Evolutionary conservation across 2,797 vertebrate species (phyloP), one percentile per base, ranked within the genome.

Genomic region (Gadopsis bispinosus): DNA sequence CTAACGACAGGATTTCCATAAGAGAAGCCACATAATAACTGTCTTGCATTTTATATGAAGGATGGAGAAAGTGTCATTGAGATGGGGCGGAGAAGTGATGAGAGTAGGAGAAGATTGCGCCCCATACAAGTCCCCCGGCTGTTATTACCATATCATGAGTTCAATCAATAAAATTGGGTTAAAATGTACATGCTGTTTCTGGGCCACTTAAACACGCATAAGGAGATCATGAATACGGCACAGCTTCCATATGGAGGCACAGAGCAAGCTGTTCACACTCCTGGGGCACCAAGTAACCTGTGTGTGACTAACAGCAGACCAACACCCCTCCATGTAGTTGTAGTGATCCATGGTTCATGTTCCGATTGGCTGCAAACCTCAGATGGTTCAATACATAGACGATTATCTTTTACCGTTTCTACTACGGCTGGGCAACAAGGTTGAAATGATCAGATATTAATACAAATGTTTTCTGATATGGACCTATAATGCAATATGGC

Each of bases 81-180:
- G 69, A 86, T 33, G 64, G 74, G 72, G 64, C 14, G 26, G 54
- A 61, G 62, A 86, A 81, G 73, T 82, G 85, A 86, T 87, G 83
- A 87, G 50, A 81, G 75, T 59, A 58, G 79, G 67, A 50, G 67
- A 82, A 75, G 76, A 85, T 73, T 85, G 55, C 73, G 76, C 66
- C 64, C 61, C 74, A 35, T 37, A 71, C 65, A 77, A 70, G 63
- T 59, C 89, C 73, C 45, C 33, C 2, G 66, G 90, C 88, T 79
- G 79, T 91, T 84, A 92, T 93, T 88, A 92, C 81, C 87, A 79
- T 83, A 88, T 87, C 87, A 81, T 71, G 79, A 89, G 84, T 87
- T 82, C 80, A 87, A 93, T 91, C 84, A 67, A 88, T 92, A 87
- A 90, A 80, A 90, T 79, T 69, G 79, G 71, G 68, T 91, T 87